Conservation (phyloP, 1,140 invertebrate genomes). For the Macrobrachium rosenbergii region DNA sequence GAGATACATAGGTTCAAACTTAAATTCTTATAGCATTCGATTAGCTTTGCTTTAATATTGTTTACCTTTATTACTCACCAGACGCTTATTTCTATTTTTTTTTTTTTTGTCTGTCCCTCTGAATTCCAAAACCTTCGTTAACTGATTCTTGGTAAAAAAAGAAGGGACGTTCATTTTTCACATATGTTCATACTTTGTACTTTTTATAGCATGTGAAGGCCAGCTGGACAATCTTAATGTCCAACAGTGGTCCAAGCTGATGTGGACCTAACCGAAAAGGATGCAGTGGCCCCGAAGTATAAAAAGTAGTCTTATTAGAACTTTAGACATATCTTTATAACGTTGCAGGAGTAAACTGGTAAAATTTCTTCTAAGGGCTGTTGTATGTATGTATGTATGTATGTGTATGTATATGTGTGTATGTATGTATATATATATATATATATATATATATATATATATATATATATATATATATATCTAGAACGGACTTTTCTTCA, state of each 20-base stretch:
- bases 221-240: too few species aligned
- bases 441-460: constrained; percentile 45
- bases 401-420: constrained; percentile 22
- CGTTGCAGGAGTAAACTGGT: too few species aligned
- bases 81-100: neutral
- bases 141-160: neutral
- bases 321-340: too few species aligned
- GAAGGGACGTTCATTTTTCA: too few species aligned
- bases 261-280: too few species aligned
- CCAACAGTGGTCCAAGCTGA: too few species aligned
- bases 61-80: neutral
- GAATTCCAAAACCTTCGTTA: neutral
- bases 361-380: too few species aligned
- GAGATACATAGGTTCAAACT: neutral
- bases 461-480: constrained; percentile 46
- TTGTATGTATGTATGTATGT: neutral
- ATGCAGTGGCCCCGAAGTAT: too few species aligned
- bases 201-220: too few species aligned
- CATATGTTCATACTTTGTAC: too few species aligned
- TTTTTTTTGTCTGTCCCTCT: neutral
- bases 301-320: too few species aligned
- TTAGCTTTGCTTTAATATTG: neutral
- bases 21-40: neutral
- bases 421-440: constrained; percentile 25
- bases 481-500: too few species aligned